These are phyloP conservation scores for Papilio polytes DNA, from an alignment of 1,140 invertebrate genomes.

Conservation along the genomic window DNA sequence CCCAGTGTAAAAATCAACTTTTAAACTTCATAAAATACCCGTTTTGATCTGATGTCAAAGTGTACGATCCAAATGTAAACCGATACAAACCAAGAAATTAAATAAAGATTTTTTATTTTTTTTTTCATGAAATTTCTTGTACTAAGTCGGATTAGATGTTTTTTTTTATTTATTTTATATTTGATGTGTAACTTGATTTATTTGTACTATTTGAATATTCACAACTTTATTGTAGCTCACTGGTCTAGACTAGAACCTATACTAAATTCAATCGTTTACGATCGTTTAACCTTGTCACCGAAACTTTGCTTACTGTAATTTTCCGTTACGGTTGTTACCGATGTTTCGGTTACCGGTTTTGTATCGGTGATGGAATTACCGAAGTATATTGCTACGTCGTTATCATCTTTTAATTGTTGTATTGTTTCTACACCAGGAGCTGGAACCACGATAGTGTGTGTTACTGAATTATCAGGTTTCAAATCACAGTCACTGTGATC, in stretches of 20 bases:
- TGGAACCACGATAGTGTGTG: constrained; percentile 67
- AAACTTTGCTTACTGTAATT: constrained; percentile 48
- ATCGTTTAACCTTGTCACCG: constrained; percentile 52
- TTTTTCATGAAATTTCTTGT: neutral
- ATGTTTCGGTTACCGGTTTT: constrained; percentile 75
- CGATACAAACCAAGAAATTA: neutral
- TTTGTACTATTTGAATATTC: neutral
- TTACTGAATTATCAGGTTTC: constrained; percentile 68
- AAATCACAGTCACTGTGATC: constrained; percentile 71
- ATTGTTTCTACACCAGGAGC: constrained; percentile 61
- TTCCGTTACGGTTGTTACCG: constrained; percentile 77
- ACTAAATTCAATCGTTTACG: constrained; percentile 40
- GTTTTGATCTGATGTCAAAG: neutral
- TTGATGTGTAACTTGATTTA: neutral
- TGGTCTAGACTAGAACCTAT: constrained; percentile 51
- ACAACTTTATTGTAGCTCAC: constrained; percentile 41
- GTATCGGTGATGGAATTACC: constrained; percentile 58
- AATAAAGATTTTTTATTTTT: neutral
- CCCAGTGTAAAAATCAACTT: neutral
- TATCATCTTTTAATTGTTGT: constrained; percentile 70
- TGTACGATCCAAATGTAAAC: neutral
- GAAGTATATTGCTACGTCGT: constrained; percentile 84
- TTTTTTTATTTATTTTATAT: neutral
- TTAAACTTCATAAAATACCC: neutral
- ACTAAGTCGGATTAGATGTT: neutral